A percentile compares a stretch with the other conserved stretches of the same genome.
Evolutionary conservation across 2,888 invertebrate genomes (phyloP).

Genomic region (Gisinianus flammeolus): DNA sequence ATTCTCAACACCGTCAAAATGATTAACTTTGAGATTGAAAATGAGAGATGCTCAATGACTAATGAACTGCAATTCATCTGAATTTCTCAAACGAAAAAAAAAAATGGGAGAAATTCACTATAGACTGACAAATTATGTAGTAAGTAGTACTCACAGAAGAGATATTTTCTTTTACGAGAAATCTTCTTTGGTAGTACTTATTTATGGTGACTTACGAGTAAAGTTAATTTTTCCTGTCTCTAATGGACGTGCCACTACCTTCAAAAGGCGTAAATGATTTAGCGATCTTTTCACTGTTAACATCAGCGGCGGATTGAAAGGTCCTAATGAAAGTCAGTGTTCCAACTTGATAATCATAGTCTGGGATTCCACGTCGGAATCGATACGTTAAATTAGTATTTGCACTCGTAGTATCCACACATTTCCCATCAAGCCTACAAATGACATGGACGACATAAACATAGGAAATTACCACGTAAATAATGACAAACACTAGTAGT

Average conservation of each 20-base stretch:
- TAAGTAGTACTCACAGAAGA: background rate
- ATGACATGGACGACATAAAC: too few species aligned
- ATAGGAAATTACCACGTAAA: background rate
- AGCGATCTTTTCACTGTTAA: background rate
- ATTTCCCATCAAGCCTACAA: constrained; percentile 77
- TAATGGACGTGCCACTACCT: constrained; percentile 10
- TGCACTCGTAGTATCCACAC: constrained; percentile 19
- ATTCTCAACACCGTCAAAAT: too few species aligned
- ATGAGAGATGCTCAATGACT: too few species aligned
- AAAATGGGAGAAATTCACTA: too few species aligned
- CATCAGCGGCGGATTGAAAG: background rate
- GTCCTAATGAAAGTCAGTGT: constrained; percentile 75
- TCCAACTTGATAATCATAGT: constrained; percentile 87
- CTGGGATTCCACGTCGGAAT: constrained; percentile 80
- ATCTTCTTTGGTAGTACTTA: too few species aligned
- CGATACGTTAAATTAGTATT: background rate
- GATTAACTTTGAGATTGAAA: too few species aligned
- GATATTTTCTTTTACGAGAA: background rate
- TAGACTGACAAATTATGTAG: background rate
- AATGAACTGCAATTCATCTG: too few species aligned
- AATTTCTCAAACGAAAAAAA: too few species aligned
- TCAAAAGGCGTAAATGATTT: constrained; percentile 22
- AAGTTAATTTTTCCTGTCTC: too few species aligned
- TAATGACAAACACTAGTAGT: too few species aligned
- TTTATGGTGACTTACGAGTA: too few species aligned